Evolutionary conservation across 2,113 vertebrate species (phyloP).

Genomic region (Alosa alosa): DNA sequence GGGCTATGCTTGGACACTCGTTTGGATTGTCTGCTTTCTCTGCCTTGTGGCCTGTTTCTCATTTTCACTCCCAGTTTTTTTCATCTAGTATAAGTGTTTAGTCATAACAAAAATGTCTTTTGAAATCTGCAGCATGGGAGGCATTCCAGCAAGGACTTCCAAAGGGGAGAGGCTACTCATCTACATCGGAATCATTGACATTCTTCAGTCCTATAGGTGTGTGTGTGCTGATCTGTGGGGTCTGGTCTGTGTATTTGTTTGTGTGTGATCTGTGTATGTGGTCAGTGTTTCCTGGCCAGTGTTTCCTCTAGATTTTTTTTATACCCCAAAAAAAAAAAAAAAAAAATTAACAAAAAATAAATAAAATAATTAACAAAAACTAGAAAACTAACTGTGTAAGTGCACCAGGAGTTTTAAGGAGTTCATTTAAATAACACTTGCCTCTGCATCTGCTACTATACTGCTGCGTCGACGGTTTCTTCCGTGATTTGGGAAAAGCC

Average conservation of each 20-base stretch:
- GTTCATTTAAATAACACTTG: no score
- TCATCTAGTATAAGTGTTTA: not conserved
- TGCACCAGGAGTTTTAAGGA: no score
- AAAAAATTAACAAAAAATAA: no score
- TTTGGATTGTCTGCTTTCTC: not conserved
- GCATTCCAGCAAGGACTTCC: constrained; percentile 85
- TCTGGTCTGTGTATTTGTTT: not conserved
- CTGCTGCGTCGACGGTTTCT: no score
- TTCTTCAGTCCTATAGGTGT: constrained; percentile 93
- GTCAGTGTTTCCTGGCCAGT: not conserved
- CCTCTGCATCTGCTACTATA: no score
- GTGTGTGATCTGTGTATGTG: not conserved
- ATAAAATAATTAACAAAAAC: no score
- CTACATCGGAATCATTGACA: constrained; percentile 92
- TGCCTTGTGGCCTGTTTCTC: not conserved
- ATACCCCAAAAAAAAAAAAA: no score
- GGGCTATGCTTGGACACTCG: not conserved
- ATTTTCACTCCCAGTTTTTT: not conserved
- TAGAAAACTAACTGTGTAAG: no score
- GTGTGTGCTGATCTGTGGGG: not conserved
- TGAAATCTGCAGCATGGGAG: constrained; percentile 80
- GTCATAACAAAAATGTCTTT: not conserved
- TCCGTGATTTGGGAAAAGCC: no score
- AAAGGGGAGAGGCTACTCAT: constrained; percentile 88
- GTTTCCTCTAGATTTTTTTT: no score